phyloP scores from a whole-genome alignment of 2,113 vertebrate species.

The Osmerus eperlanus region DNA sequence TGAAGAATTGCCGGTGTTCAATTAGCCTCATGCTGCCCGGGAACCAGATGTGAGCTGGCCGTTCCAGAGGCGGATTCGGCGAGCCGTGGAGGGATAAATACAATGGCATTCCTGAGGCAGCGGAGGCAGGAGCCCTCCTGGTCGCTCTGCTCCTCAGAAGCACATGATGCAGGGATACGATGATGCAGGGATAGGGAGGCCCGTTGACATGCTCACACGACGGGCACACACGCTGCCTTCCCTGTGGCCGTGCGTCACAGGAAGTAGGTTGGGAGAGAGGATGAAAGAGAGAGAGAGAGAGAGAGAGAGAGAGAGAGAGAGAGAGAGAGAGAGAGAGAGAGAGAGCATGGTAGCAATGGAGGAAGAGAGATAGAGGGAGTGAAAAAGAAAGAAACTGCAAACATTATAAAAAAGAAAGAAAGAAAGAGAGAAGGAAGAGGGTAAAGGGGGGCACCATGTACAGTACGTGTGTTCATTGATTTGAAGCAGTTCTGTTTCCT shows the following conservation, averaged over 20 bases:
- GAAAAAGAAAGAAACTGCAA: conserved; percentile 18
- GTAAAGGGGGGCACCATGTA: too few species aligned
- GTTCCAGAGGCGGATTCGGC: conserved; percentile 57
- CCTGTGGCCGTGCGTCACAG: conserved; percentile 39
- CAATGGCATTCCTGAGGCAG: conserved; percentile 62
- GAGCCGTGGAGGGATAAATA: conserved; percentile 59
- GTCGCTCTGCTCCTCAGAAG: conserved; percentile 44
- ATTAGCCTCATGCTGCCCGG: conserved; percentile 61
- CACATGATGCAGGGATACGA: conserved; percentile 29
- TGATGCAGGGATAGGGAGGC: conserved; percentile 36
- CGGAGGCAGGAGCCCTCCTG: conserved; percentile 42
- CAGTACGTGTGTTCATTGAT: conserved; percentile 42
- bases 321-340: background rate
- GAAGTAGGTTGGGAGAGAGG: too few species aligned
- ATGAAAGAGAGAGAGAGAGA: too few species aligned
- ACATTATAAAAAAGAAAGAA: conserved; percentile 26
- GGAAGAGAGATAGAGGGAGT: conserved; percentile 9
- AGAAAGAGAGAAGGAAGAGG: too few species aligned
- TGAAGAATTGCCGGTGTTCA: conserved; percentile 53
- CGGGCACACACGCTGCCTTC: conserved; percentile 14
- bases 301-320: conserved; percentile 6
- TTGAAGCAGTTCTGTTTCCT: conserved; percentile 50
- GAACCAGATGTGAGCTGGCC: conserved; percentile 67
- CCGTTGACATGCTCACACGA: conserved; percentile 49
- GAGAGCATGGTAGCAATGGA: too few species aligned